Evolutionary conservation across 2,888 invertebrate genomes (phyloP).

Genomic region (Adineta ricciae): DNA sequence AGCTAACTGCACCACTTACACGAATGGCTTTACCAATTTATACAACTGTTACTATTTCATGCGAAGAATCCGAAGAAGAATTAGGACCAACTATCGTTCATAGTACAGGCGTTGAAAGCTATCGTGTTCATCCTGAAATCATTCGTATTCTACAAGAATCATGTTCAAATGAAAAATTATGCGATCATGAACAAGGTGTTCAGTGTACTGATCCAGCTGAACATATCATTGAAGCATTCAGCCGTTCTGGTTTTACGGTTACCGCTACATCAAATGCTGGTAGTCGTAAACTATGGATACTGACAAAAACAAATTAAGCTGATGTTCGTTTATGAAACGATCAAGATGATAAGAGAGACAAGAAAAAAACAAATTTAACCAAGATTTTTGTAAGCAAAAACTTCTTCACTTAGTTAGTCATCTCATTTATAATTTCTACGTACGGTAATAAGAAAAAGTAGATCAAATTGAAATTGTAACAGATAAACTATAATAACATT

Average conservation of each 20-base stretch:
- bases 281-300: neutral
- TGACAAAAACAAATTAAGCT: neutral
- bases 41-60: neutral
- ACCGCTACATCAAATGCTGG: neutral
- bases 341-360: neutral
- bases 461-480: too few relatives aligned
- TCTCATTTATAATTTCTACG: neutral
- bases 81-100: neutral
- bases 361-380: neutral
- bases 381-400: neutral
- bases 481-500: too few relatives aligned
- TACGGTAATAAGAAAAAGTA: too few relatives aligned
- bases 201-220: neutral
- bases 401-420: neutral
- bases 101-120: neutral
- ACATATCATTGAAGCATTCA: neutral
- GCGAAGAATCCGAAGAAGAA: neutral
- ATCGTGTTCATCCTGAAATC: neutral
- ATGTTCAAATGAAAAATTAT: neutral
- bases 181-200: neutral
- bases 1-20: too few relatives aligned
- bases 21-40: neutral
- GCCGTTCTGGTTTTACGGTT: neutral
- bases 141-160: neutral
- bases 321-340: neutral